phyloP scores from a whole-genome alignment of 2,888 invertebrate genomes.

The Idaea straminata region DNA sequence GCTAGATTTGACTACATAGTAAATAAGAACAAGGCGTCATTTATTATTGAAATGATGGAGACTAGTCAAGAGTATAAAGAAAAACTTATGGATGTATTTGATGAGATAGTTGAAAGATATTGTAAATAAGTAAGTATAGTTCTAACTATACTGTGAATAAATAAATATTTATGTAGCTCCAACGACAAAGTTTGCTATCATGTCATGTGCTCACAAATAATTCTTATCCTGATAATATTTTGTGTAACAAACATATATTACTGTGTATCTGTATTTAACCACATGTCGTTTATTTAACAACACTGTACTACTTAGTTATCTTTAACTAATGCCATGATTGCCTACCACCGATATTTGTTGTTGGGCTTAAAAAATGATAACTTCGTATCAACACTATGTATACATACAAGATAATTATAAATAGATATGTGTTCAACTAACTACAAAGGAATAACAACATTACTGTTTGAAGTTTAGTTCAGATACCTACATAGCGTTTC shows the following conservation, averaged over 20 bases:
- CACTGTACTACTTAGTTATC: not conserved
- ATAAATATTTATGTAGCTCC: not conserved
- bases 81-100: slow-evolving; percentile 75
- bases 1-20: slow-evolving; percentile 78
- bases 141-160: no score
- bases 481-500: not conserved
- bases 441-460: not conserved
- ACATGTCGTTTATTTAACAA: not conserved
- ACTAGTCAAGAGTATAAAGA: slow-evolving; percentile 68
- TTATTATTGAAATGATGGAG: slow-evolving; percentile 78
- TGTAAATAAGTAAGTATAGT: slow-evolving; percentile 25
- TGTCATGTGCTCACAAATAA: not conserved
- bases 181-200: not conserved
- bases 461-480: not conserved
- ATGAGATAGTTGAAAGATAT: slow-evolving; percentile 77
- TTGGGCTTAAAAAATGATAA: not conserved
- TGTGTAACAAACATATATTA: not conserved
- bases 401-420: not conserved
- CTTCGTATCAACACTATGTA: not conserved
- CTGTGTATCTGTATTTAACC: not conserved
- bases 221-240: not conserved
- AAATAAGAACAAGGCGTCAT: slow-evolving; percentile 71
- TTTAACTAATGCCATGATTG: not conserved
- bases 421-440: not conserved
- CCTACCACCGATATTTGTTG: not conserved